Evolutionary conservation across 2,113 vertebrate species (phyloP).

Genomic region (Pardalotus punctatus): DNA sequence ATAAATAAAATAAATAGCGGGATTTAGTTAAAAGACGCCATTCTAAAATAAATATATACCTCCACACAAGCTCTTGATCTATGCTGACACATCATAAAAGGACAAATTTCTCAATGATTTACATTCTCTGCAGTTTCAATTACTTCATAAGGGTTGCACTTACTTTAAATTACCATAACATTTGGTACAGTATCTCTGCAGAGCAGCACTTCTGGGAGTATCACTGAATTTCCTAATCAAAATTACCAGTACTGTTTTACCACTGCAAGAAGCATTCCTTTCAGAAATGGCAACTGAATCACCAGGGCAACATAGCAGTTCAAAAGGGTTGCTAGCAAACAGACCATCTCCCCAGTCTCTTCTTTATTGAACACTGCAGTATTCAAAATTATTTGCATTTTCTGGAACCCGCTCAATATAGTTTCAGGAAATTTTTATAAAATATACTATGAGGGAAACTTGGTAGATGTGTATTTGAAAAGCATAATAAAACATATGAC

Average conservation of each 20-base stretch:
- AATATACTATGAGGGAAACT: background rate
- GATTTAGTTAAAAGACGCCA: background rate
- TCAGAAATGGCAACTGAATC: background rate
- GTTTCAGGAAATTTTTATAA: background rate
- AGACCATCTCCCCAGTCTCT: background rate
- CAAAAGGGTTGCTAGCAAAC: background rate
- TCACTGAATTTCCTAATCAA: background rate
- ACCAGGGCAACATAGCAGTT: background rate
- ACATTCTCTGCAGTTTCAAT: background rate
- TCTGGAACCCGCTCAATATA: background rate
- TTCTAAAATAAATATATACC: background rate
- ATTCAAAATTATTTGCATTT: background rate
- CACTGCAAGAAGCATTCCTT: background rate
- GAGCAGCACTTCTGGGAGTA: constrained; percentile 30
- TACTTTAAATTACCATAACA: background rate
- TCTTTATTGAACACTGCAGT: background rate
- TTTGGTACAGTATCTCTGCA: background rate
- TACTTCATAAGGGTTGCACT: background rate
- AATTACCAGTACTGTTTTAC: background rate
- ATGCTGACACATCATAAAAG: background rate
- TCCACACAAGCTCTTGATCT: background rate
- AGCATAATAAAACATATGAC: background rate
- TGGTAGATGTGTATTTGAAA: background rate
- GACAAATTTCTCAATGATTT: constrained; percentile 12
- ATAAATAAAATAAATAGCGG: background rate